Conservation (phyloP, 2,888 invertebrate genomes). For the Lottia gigantea region DNA sequence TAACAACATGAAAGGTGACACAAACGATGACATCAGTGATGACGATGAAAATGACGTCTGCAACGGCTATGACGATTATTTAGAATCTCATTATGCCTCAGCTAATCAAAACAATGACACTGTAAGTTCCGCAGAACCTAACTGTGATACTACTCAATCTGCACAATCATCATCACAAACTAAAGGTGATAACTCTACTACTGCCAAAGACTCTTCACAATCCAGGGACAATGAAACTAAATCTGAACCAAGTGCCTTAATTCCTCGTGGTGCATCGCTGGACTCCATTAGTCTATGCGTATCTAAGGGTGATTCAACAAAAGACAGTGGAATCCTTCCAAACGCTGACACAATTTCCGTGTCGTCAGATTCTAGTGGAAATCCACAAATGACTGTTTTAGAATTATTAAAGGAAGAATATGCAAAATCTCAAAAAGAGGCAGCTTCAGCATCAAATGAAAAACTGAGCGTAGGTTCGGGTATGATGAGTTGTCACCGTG, state of each 20-base stretch:
- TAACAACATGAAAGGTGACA: constrained; percentile 7
- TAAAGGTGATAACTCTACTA: not conserved
- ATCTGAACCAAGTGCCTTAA: constrained; percentile 1
- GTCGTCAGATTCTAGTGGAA: not conserved
- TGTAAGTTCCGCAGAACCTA: not conserved
- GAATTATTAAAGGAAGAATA: constrained; percentile 58
- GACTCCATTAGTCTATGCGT: constrained; percentile 20
- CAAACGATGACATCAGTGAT: constrained; percentile 48
- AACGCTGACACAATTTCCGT: not conserved
- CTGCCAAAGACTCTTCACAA: too few relatives aligned
- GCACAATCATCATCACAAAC: not conserved
- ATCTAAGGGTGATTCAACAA: constrained; percentile 16
- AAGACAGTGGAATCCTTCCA: constrained; percentile 12
- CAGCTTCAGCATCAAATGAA: not conserved
- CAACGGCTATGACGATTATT: constrained; percentile 49
- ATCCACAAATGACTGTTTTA: constrained; percentile 45
- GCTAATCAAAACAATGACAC: not conserved
- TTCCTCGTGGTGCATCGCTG: constrained; percentile 11
- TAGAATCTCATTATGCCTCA: constrained; percentile 28
- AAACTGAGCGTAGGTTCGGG: constrained; percentile 10
- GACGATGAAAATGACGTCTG: constrained; percentile 48
- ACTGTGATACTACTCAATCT: not conserved
- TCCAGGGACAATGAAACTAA: too few relatives aligned
- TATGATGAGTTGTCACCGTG: constrained; percentile 28
- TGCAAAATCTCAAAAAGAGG: constrained; percentile 19